These are phyloP conservation scores for Pao palembangensis DNA, from an alignment of 2,113 vertebrate species.

Conservation along the genomic window DNA sequence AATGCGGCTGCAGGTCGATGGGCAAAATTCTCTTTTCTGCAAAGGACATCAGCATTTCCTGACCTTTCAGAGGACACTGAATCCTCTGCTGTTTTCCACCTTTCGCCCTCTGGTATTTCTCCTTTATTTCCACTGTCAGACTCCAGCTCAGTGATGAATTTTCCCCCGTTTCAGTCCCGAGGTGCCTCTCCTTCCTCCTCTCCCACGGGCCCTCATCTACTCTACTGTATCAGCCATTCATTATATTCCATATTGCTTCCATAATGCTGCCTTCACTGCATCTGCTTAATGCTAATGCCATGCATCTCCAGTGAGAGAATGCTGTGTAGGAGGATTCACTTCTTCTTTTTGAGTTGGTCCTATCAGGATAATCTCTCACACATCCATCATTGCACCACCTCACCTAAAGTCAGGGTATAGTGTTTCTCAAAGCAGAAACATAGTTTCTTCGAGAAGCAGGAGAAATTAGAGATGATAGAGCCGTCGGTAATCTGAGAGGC, in stretches of 20 bases:
- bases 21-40: conserved; percentile 40
- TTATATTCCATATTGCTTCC: conserved; percentile 25
- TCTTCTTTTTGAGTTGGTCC: not conserved
- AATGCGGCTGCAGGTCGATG: conserved; percentile 18
- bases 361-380: conserved; percentile 8
- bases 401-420: conserved; percentile 16
- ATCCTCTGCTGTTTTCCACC: conserved; percentile 36
- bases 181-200: conserved; percentile 20
- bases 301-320: not conserved
- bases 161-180: conserved; percentile 49
- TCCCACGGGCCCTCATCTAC: conserved; percentile 58
- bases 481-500: conserved; percentile 48
- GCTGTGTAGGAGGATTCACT: not conserved
- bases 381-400: conserved; percentile 24
- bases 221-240: conserved; percentile 36
- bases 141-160: conserved; percentile 51
- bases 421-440: conserved; percentile 49
- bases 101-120: conserved; percentile 54
- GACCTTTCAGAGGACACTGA: conserved; percentile 43
- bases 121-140: conserved; percentile 31
- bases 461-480: conserved; percentile 65
- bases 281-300: conserved; percentile 39
- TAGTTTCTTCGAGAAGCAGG: conserved; percentile 48
- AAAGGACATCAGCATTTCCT: conserved; percentile 47
- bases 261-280: conserved; percentile 29